Base-by-base conservation (phyloP, 2,888 invertebrate genomes). In the Campoletis raptor region DNA sequence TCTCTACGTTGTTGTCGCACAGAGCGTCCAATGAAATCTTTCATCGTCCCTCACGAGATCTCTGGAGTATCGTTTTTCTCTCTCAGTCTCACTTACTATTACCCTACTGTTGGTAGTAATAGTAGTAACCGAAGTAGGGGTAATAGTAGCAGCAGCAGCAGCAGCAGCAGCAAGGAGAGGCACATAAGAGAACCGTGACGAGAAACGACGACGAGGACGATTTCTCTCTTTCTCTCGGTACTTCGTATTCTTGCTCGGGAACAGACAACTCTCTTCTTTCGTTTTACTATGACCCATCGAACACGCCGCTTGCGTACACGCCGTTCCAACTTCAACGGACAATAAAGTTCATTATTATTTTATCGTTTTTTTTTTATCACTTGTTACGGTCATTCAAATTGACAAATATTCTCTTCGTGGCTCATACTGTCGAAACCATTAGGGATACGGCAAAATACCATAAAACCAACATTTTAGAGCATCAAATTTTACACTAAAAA, bases 141-240 rank as follows among this genome's bases (percentile, higher is more conserved):
- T 67, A 57, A 74, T 54, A 57, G 74, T 61, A 74, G 74, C 40
- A 61, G 30, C 30, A 30, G 30, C 30, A 30, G 30, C 30, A 1
- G 30, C 30, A 57, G 74, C 24, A 74, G 74, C 40, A 61, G 74
- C 40, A 42, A 40, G 40, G 40, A 40, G n/a, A 37, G 37, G 74
- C 42, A 37, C 10, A 30, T 30, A 40, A 42, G 37, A 61, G 37
- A 74, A 74, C 61, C 74, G 74, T 74, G 70, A 77, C 70, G 83
- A 74, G 48, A 40, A 57, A 15, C 74, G 40, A 74, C 74, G 57
- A 74, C 74, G 61, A 73, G 21, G 24, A 61, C 42, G 30, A 45
- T 48, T 42, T 70, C 57, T 78, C 83, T 83, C 66, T 78, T 72
- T 73, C 70, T 77, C 61, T 77, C 36, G 45, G 21, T 74, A 45